Base-by-base conservation (phyloP, 2,113 vertebrate species). In the Myiagra hebetior region DNA sequence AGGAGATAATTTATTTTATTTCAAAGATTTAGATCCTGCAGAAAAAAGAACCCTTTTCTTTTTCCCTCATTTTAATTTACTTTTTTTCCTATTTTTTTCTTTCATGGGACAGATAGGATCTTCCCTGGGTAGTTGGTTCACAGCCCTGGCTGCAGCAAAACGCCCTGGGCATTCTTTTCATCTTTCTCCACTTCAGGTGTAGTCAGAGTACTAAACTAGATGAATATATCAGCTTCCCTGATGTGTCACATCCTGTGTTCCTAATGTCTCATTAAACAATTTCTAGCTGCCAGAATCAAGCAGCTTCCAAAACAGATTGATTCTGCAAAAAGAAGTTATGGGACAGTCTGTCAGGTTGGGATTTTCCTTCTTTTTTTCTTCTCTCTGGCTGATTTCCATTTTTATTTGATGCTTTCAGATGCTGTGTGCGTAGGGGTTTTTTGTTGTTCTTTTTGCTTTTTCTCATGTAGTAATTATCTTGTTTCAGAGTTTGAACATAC, bases 261-360 rank as follows among this genome's bases (percentile, higher is more conserved):
- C 56, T 93, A 74, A 95, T 68, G 91, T 69, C 91, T 95, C 80
- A 67, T 96, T 95, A 85, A 85, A 62, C 87, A 81, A 72, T 93
- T 85, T 88, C 63, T 81, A 70, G 53, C 49, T 95, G 94, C 73
- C 74, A 74, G 87, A 82, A 87, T 79, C 77, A 90, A 82, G 68
- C 86, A 86, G 68, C 59, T 85, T 78, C 65, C 60, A 41, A 92
- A 95, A 49, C 80, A 95, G 87, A 96, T 89, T 93, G 84, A 72
- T 91, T 75, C 65, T 89, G 31, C 44, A 92, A 64, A 93, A 85
- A 59, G 9, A 62, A 87, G 73, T 64, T 73, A 28, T 8, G 62
- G 53, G 60, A 37, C 77, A 82, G 77, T 73, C 84, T 96, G 57
- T 87, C 74, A 82, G 41, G 59, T 56, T 91, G 87, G 74, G 77